Evolutionary conservation across 1,140 invertebrate species (phyloP), one percentile per base, ranked within the genome.

Genomic region (Apis laboriosa): DNA sequence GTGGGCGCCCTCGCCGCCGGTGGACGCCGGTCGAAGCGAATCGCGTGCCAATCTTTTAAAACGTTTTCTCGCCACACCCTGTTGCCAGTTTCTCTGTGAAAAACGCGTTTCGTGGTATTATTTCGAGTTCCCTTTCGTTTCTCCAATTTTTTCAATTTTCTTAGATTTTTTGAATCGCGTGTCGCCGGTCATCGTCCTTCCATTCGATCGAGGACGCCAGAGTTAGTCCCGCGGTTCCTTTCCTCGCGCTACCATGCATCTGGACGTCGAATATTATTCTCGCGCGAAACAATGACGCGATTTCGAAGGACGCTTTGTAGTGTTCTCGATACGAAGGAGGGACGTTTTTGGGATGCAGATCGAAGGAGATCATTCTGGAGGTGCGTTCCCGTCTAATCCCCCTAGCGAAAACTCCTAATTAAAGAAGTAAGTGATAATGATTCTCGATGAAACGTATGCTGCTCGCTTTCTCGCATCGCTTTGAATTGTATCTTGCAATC

Each of bases 41-140:
- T 72, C 83, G 72, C 51, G 66, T 77, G 67, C 63, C 68, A 80
- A 88, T 87, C 80, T 88, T 89, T 90, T 88, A 73, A 89, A 91
- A 89, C 72, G 67, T 34, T 75, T 60, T 49, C 73, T 84, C 90
- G 89, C 89, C 90, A 91, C 90, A 91, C 90, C 91, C 90, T 90
- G 85, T 61, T 70, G 78, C 83, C 66, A 61, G 71, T 87, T 87
- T 72, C n/a, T 66, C 24, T 9, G 12, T 43, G 78, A 72, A 85
- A 87, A 81, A 85, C 82, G 83, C 77, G 80, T 53, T 67, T 61
- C 49, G 56, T 34, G 56, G 17, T 77, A 21, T 1, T 5, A 15
- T 34, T 8, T 34, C 55, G 21, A 9, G 58, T n/a, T 60, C 11
- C 9, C 9, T 9, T n/a, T n/a, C 21, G n/a, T 34, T 34, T 21